Evolutionary conservation across 2,797 vertebrate genomes (phyloP).

Genomic region (Pristis pectinata): DNA sequence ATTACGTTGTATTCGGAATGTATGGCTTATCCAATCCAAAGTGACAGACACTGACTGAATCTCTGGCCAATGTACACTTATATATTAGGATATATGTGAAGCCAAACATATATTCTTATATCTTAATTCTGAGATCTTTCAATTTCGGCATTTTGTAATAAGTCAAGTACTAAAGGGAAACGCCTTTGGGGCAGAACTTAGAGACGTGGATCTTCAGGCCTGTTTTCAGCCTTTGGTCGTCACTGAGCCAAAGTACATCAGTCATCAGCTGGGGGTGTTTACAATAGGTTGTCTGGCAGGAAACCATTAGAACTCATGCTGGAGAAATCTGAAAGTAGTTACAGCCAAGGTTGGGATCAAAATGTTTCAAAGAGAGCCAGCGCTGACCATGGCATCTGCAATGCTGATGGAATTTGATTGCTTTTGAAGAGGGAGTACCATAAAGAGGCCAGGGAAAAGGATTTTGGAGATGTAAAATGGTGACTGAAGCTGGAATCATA

Average conservation of each 20-base stretch:
- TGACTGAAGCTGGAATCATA: not conserved
- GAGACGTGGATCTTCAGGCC: not conserved
- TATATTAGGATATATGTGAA: not conserved
- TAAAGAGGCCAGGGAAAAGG: not conserved
- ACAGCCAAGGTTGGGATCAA: not conserved
- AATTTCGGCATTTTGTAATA: not conserved
- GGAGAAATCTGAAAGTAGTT: conserved; percentile 17
- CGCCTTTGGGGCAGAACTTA: not conserved
- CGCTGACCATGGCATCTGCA: not conserved
- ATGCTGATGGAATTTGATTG: not conserved
- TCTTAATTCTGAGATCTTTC: not conserved
- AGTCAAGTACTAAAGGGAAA: not conserved
- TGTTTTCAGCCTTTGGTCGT: not conserved
- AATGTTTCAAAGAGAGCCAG: not conserved
- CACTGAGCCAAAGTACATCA: not conserved
- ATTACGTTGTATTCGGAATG: not conserved
- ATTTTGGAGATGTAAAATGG: not conserved
- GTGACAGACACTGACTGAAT: no score
- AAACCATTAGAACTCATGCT: not conserved
- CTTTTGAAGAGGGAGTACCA: not conserved
- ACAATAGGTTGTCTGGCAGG: not conserved
- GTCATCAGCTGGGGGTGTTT: not conserved
- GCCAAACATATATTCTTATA: no score
- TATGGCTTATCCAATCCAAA: not conserved
- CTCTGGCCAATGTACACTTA: not conserved